Percentiles rank a stretch among this genome's conserved stretches.
These are phyloP conservation scores for Dromiciops gliroides DNA, from an alignment of 2,113 vertebrate genomes.

Conservation along the genomic window DNA sequence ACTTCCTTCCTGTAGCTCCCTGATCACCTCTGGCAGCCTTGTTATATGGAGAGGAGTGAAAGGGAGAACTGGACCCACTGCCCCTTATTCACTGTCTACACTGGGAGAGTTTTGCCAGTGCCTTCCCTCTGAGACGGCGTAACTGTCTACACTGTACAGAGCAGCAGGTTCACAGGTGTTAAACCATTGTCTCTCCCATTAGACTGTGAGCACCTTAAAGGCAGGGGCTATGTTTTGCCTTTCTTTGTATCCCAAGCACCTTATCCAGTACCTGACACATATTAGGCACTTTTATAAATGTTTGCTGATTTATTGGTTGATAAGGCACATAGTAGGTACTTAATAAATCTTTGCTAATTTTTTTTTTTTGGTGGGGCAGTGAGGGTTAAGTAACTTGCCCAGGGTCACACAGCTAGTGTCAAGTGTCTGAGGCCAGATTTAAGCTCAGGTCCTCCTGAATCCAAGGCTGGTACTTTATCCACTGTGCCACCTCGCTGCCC, in stretches of 20 bases:
- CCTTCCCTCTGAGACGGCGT: background rate
- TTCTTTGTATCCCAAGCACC: background rate
- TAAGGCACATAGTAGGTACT: too few species aligned
- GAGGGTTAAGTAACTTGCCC: too few species aligned
- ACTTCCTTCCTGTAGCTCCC: background rate
- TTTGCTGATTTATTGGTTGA: background rate
- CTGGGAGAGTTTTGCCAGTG: too few species aligned
- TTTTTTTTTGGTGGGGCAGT: too few species aligned
- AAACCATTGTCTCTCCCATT: too few species aligned
- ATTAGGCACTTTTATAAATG: background rate
- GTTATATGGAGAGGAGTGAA: background rate
- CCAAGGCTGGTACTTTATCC: too few species aligned
- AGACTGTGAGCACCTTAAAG: background rate
- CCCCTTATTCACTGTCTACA: background rate
- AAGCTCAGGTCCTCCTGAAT: too few species aligned
- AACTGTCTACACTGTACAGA: background rate
- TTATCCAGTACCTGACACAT: too few species aligned
- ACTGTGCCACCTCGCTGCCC: too few species aligned
- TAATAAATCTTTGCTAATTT: too few species aligned
- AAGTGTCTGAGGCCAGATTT: too few species aligned
- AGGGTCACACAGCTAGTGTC: too few species aligned
- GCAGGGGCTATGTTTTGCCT: background rate
- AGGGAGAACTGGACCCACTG: background rate
- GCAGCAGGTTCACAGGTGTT: background rate
- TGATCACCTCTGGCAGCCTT: background rate